Conservation (phyloP, 2,797 vertebrate genomes). For the Poecile montanus region DNA sequence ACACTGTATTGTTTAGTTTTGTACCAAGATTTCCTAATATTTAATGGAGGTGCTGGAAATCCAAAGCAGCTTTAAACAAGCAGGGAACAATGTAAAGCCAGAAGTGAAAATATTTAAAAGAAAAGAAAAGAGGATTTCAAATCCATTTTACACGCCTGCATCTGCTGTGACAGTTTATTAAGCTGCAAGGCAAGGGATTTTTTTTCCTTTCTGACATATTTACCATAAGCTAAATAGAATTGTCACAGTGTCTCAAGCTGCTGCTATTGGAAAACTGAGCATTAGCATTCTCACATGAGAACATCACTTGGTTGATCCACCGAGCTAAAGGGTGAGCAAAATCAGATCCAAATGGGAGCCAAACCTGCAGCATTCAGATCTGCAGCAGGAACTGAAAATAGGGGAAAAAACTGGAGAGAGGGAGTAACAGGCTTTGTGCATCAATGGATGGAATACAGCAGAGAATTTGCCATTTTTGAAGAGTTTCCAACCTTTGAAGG, state of each 20-base stretch:
- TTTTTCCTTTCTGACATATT: conserved; percentile 60
- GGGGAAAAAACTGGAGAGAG: background rate
- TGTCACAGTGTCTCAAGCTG: conserved; percentile 53
- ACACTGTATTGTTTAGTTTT: background rate
- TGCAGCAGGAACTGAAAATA: background rate
- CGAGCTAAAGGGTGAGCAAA: conserved; percentile 41
- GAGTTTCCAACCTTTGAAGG: background rate
- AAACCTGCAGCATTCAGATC: background rate
- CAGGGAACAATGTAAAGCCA: conserved; percentile 50
- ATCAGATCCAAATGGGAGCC: conserved; percentile 38
- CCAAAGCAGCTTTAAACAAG: conserved; percentile 22
- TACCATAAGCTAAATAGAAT: conserved; percentile 68
- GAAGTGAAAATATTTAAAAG: conserved; percentile 45
- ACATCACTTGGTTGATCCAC: conserved; percentile 21
- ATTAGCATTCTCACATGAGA: conserved; percentile 66
- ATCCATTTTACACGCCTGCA: conserved; percentile 44
- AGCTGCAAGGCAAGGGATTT: conserved; percentile 27
- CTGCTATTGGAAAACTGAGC: conserved; percentile 32
- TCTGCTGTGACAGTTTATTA: conserved; percentile 57
- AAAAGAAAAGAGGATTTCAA: conserved; percentile 60
- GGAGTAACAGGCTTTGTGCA: background rate
- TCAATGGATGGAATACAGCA: background rate
- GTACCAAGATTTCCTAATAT: conserved; percentile 8
- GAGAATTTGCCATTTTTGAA: background rate
- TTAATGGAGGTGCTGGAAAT: background rate